These are phyloP conservation scores for Zeugodacus cucurbitae DNA, from an alignment of 1,140 invertebrate genomes.

Conservation along the genomic window DNA sequence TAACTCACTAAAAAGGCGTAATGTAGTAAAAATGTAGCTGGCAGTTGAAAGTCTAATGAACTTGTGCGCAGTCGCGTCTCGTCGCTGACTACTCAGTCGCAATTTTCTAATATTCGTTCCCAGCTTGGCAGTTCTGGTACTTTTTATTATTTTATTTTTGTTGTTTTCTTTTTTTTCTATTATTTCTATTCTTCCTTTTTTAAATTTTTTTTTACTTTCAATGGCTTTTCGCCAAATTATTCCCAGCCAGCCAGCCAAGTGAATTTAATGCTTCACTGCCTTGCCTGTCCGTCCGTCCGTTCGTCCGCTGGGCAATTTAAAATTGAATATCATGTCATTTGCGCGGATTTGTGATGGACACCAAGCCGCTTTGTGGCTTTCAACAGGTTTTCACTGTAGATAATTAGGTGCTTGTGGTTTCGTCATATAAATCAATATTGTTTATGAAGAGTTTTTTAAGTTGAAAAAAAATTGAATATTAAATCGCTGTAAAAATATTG, in stretches of 20 bases:
- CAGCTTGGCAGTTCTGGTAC: background rate
- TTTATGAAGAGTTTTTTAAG: background rate
- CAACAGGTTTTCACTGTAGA: too few relatives aligned
- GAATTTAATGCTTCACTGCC: slow-evolving; percentile 22
- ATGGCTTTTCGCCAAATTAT: background rate
- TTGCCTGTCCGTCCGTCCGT: background rate
- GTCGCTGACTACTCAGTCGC: background rate
- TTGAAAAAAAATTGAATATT: background rate
- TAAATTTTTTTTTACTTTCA: background rate
- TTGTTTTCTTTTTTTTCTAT: background rate
- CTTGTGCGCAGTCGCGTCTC: background rate
- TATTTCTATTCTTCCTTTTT: background rate
- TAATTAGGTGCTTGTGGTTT: background rate
- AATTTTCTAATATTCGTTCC: background rate
- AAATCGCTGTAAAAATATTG: background rate
- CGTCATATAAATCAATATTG: background rate
- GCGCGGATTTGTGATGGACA: background rate
- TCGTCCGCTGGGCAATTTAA: background rate
- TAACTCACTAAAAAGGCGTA: background rate
- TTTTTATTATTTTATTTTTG: background rate
- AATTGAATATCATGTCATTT: slow-evolving; percentile 24
- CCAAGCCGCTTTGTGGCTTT: background rate
- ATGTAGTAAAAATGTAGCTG: background rate
- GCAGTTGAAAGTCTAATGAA: background rate
- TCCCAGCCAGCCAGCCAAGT: background rate